Evolutionary conservation across 1,140 invertebrate species (phyloP).

Genomic region (Hestina assimilis): DNA sequence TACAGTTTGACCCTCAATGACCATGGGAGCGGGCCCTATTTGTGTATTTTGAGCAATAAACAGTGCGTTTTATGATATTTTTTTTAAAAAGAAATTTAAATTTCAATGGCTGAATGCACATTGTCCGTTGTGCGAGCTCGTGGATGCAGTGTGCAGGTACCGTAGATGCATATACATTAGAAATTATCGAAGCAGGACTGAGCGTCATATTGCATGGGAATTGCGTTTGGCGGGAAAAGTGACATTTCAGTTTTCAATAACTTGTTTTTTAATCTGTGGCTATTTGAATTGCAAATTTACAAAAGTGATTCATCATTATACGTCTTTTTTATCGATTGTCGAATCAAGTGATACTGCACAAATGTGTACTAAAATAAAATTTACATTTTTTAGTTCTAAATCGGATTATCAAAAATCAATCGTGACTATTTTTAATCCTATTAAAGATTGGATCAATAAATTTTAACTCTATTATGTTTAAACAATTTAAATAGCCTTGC

Average conservation of each 20-base stretch:
- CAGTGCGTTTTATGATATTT: slow-evolving; percentile 75
- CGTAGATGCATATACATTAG: slow-evolving; percentile 70
- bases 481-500: slow-evolving; percentile 20
- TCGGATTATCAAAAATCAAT: no score
- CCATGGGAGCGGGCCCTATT: slow-evolving; percentile 62
- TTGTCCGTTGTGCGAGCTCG: slow-evolving; percentile 74
- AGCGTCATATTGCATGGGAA: slow-evolving; percentile 53
- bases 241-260: slow-evolving; percentile 27
- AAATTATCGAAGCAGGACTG: slow-evolving; percentile 61
- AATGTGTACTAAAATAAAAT: no score
- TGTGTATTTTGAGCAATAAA: slow-evolving; percentile 78
- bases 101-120: slow-evolving; percentile 70
- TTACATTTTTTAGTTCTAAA: no score
- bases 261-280: not conserved
- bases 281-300: no score
- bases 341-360: no score
- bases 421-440: slow-evolving; percentile 6
- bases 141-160: slow-evolving; percentile 68
- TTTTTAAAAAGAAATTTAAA: slow-evolving; percentile 63
- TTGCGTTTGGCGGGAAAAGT: slow-evolving; percentile 56
- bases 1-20: slow-evolving; percentile 68
- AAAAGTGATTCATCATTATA: no score
- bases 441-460: slow-evolving; percentile 2
- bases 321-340: no score
- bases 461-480: slow-evolving; percentile 15